Evolutionary conservation across 2,113 vertebrate genomes (phyloP), one percentile per base, ranked within the genome.

Genomic region (Phrynosoma blainvillii): DNA sequence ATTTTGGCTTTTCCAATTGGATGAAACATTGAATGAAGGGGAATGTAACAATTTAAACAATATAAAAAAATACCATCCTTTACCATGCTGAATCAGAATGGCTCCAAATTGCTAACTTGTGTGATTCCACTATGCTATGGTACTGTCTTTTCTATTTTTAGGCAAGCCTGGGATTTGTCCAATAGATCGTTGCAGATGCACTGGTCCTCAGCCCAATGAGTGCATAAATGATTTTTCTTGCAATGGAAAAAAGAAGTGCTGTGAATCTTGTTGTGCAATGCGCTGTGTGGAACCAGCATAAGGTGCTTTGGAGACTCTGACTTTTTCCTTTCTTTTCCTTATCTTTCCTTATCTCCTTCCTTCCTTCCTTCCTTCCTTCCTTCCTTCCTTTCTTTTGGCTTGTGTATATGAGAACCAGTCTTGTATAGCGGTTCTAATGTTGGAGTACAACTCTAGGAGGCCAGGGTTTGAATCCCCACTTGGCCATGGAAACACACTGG

Each of bases 191-290:
- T 56, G 32, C 59, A 40, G 12, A 13, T 88, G 80, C 14, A 5
- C 3, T 27, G 1, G 0, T 7, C 7, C 4, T 27, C 8, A 30
- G 1, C 30, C 9, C 2, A 0, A 36, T 30, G 0, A 23, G 23
- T 88, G 80, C 32, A 1, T 0, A 25, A 23, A 0, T 27, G 80
- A 88, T 78, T 23, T 0, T 21, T 1, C 0, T 2, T 88, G 81
- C 13, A 0, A 0, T 5, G 42, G 18, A 84, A 23, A 2, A 9
- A 5, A 71, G n/a, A 88, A 88, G 2, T 84, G 87, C 32, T 88
- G 81, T 56, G 0, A 23, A 20, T 23, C 0, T 14, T 21, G 42
- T 8, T 87, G 79, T 52, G 36, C 16, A 9, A 14, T 59, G 59
- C 86, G 30, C 11, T 88, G 59, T 20, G 4, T 68, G 87, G 13